Conservation (phyloP, 2,888 invertebrate genomes). For the Cinara cedri region DNA sequence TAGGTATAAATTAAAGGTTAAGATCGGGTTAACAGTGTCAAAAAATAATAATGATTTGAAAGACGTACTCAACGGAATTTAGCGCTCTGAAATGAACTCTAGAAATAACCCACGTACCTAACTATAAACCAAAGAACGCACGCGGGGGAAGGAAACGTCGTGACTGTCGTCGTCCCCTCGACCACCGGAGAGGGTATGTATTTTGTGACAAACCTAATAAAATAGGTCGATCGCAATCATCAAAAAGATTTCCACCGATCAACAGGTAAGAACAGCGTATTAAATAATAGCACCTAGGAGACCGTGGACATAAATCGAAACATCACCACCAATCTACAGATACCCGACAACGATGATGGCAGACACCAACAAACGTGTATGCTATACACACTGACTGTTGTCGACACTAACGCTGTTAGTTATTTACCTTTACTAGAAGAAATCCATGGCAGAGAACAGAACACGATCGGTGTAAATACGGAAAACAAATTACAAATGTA, state of each 20-base stretch:
- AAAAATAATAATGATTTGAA: background rate
- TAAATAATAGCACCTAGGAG: background rate
- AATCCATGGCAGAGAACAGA: constrained; percentile 32
- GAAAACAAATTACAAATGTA: background rate
- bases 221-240: too few species aligned
- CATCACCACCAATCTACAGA: background rate
- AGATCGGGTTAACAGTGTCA: background rate
- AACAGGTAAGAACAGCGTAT: constrained; percentile 17
- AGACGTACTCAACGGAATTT: background rate
- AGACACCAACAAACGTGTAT: background rate
- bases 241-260: background rate
- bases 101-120: background rate
- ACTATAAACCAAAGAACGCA: background rate
- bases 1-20: too few species aligned
- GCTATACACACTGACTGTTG: background rate
- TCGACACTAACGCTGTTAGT: background rate
- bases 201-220: too few species aligned
- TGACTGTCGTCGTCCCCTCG: background rate
- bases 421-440: constrained; percentile 48
- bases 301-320: background rate
- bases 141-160: background rate
- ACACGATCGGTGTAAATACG: constrained; percentile 24
- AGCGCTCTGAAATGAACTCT: too few species aligned
- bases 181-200: too few species aligned
- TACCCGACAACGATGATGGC: background rate